A percentile compares a stretch with the other conserved stretches of the same genome.
Conservation (phyloP, 1,140 invertebrate genomes). For the Megathymus violae region DNA sequence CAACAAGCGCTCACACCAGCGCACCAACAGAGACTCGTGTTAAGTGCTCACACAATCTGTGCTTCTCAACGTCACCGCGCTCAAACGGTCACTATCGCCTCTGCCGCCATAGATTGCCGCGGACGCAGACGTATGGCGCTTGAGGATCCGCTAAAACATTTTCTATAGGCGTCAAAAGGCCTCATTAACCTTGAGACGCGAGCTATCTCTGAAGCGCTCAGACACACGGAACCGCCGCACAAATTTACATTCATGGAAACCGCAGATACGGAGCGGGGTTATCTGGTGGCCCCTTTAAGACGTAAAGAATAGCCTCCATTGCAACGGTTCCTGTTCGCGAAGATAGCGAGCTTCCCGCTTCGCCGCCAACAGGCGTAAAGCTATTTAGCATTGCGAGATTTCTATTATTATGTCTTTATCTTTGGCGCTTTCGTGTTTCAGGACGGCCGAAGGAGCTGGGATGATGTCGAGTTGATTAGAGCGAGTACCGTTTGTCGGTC, state of each 20-base stretch:
- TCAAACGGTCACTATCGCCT: constrained; percentile 19
- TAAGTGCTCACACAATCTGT: constrained; percentile 11
- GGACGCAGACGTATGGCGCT: constrained; percentile 18
- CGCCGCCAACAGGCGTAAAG: no score
- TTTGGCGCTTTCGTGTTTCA: constrained; percentile 8
- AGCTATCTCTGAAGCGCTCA: constrained; percentile 37
- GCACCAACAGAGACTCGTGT: no score
- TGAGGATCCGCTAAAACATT: constrained; percentile 16
- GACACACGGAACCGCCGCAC: constrained; percentile 31
- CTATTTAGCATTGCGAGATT: constrained; percentile 13
- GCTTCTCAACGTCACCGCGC: constrained; percentile 3
- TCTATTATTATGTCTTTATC: constrained; percentile 32
- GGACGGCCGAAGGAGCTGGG: neutral
- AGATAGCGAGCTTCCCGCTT: constrained; percentile 35
- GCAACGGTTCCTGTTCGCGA: constrained; percentile 46
- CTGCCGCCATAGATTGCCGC: constrained; percentile 20
- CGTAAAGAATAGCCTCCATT: constrained; percentile 45
- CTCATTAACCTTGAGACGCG: constrained; percentile 37
- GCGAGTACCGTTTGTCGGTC: constrained; percentile 1
- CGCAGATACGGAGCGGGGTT: constrained; percentile 45
- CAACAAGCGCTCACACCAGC: no score
- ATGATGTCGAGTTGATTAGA: constrained; percentile 25
- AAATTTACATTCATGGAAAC: constrained; percentile 49
- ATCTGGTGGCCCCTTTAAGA: constrained; percentile 51
- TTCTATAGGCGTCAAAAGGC: constrained; percentile 20